Evolutionary conservation across 2,797 vertebrate species (phyloP).

Genomic region (Calcarius lapponicus): DNA sequence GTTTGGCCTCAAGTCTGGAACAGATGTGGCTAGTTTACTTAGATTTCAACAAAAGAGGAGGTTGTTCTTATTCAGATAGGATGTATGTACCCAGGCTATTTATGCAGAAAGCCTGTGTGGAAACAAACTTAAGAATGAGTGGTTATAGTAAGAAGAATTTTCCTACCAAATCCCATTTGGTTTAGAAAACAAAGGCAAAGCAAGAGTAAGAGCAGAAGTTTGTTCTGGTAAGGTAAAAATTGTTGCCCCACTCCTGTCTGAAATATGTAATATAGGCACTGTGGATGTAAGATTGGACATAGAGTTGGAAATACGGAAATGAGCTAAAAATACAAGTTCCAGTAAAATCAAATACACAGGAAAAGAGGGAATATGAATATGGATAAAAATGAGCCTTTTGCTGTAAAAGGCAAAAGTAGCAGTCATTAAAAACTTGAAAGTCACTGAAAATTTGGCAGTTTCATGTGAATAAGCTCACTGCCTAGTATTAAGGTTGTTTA

Average conservation of each 20-base stretch:
- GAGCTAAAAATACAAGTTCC: not conserved
- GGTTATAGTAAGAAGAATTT: not conserved
- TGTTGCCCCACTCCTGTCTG: accelerated
- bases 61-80: not conserved
- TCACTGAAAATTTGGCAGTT: not conserved
- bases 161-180: accelerated
- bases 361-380: not conserved
- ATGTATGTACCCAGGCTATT: not conserved
- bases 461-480: not conserved
- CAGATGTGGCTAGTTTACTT: not conserved
- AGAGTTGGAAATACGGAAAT: not conserved
- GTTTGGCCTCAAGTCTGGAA: not conserved
- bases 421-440: not conserved
- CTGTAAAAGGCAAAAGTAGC: not conserved
- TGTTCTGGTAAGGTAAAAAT: not conserved
- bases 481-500: not conserved
- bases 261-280: accelerated
- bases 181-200: not conserved
- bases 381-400: not conserved
- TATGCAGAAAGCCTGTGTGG: not conserved
- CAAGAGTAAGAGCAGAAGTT: not conserved
- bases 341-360: not conserved
- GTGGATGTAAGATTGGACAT: not conserved
- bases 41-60: not conserved
- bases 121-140: not conserved